A percentile compares a stretch with the other conserved stretches of the same genome.
Conservation (phyloP, 2,888 invertebrate genomes). For the Drosophila picticornis region DNA sequence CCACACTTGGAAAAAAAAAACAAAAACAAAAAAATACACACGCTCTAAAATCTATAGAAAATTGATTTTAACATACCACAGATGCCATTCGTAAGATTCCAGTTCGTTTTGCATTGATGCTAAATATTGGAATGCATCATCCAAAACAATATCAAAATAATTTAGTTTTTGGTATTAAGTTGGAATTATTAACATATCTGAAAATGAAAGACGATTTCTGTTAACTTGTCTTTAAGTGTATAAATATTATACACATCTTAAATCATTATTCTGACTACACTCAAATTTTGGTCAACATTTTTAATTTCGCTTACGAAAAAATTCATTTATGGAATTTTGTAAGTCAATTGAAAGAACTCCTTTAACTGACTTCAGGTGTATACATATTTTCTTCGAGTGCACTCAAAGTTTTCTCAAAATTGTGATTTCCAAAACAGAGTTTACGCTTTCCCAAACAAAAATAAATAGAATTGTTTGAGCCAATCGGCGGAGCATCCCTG, state of each 20-base stretch:
- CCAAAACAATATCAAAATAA: not conserved
- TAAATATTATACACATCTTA: not conserved
- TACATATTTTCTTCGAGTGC: constrained; percentile 1
- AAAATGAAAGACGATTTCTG: not conserved
- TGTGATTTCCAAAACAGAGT: constrained; percentile 74
- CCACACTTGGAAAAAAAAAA: constrained; percentile 6
- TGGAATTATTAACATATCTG: not conserved
- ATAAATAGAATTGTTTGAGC: constrained; percentile 56
- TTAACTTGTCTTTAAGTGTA: not conserved
- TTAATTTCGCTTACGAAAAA: not conserved
- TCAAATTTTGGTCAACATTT: not conserved
- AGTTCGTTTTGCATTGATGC: not conserved
- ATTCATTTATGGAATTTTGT: not conserved
- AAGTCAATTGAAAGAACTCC: not conserved
- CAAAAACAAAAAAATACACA: not conserved
- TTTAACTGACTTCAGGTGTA: not conserved
- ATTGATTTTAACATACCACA: not conserved
- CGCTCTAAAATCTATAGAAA: not conserved
- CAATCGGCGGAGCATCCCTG: constrained; percentile 52
- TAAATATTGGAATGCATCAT: not conserved
- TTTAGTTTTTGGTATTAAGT: not conserved
- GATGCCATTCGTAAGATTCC: not conserved
- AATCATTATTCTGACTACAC: not conserved
- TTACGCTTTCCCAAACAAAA: constrained; percentile 72
- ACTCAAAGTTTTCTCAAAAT: constrained; percentile 51